Percentiles rank a stretch among this genome's conserved stretches.
Evolutionary conservation across 2,113 vertebrate species (phyloP).

Genomic region (Mellivora capensis): DNA sequence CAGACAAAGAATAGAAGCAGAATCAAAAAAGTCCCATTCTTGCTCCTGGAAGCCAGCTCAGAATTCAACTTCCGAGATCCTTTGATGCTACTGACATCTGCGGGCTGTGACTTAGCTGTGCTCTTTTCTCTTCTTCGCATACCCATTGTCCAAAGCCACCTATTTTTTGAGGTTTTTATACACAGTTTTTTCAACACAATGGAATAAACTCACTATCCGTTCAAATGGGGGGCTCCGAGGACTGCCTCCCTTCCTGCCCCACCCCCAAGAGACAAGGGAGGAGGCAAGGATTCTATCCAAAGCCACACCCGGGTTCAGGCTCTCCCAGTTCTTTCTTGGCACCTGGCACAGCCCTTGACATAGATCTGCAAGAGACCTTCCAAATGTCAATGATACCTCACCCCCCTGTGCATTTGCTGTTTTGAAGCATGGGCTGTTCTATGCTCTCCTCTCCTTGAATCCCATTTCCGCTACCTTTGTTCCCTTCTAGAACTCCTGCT

Average conservation of each 20-base stretch:
- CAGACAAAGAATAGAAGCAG: constrained; percentile 5
- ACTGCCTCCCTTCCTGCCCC: background rate
- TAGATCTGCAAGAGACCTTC: background rate
- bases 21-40: constrained; percentile 13
- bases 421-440: background rate
- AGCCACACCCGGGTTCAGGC: background rate
- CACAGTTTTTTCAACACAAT: background rate
- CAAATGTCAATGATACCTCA: no score
- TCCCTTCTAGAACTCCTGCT: background rate
- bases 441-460: background rate
- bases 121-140: background rate
- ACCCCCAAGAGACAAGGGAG: background rate
- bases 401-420: background rate
- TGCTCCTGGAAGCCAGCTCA: background rate
- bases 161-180: background rate
- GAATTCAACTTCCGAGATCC: constrained; percentile 1
- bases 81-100: constrained; percentile 69
- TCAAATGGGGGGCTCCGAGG: background rate
- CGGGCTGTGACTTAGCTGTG: background rate
- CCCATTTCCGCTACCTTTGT: background rate
- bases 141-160: background rate
- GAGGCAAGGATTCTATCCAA: background rate
- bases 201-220: background rate
- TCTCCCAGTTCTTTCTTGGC: background rate
- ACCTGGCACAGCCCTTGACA: background rate